Evolutionary conservation across 2,113 vertebrate genomes (phyloP), one percentile per base, ranked within the genome.

Genomic region (Erythrolamprus reginae): DNA sequence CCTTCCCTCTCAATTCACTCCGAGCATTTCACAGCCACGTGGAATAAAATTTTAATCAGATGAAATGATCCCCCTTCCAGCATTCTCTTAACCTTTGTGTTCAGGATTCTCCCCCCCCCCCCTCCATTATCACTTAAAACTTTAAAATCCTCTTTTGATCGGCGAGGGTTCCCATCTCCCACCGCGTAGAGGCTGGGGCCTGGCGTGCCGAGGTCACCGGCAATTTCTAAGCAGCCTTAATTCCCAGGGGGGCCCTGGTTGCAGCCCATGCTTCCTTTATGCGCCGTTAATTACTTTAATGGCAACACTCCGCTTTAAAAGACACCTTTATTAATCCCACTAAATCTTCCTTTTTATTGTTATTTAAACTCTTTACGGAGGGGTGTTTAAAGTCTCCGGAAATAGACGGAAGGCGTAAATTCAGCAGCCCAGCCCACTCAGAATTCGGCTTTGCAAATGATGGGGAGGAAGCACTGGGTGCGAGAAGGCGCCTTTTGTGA

Each of bases 261-360:
- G n/a, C n/a, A n/a, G n/a, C 92, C 9, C 0, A 89, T 92, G 50
- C 28, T 88, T 87, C 93, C 91, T 95, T 88, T 90, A 89, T 52
- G 42, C 90, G 89, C 92, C 94, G 93, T 96, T 96, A 96, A 96
- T 97, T 96, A 96, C 95, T 95, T 96, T 96, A 96, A 97, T 95
- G 94, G 94, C 91, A 91, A 94, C 94, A 95, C 90, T 91, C 94
- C 93, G 86, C 90, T 96, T 97, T 96, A 96, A 96, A 90, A 93
- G 94, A 94, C 88, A 94, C 94, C 95, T 96, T 97, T 96, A 96
- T 97, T 95, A 96, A 95, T 93, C 88, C 89, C 77, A 92, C 93
- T 97, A 96, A 97, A 96, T 97, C 94, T 95, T 90, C 17, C 90
- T 90, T 96, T 97, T 96, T 97, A 96, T 94, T 96, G 93, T 96